These are phyloP conservation scores for Isurus oxyrinchus DNA, from an alignment of 2,113 vertebrate species.

Conservation along the genomic window DNA sequence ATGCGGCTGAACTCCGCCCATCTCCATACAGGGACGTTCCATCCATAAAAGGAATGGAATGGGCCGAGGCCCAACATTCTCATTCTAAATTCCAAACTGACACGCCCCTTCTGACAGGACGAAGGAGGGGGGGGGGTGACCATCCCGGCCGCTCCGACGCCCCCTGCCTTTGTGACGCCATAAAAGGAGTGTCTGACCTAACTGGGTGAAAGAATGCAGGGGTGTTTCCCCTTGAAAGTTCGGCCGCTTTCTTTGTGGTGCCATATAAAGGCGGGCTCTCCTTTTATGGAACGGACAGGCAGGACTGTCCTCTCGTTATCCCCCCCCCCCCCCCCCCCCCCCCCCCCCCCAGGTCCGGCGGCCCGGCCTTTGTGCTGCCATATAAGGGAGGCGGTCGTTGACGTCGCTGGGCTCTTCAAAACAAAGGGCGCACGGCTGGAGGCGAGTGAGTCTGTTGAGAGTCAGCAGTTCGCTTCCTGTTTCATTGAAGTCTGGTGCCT, in stretches of 20 bases:
- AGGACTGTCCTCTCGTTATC: conserved; percentile 38
- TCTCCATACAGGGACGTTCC: background rate
- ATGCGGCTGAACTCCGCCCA: background rate
- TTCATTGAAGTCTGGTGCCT: background rate
- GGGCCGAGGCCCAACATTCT: background rate
- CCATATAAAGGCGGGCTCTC: conserved; percentile 37
- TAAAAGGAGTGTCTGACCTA: conserved; percentile 1
- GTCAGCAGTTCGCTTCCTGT: background rate
- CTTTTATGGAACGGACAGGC: conserved; percentile 42
- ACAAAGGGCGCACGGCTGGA: conserved; percentile 20
- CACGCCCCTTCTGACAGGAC: background rate
- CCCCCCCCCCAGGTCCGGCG: background rate
- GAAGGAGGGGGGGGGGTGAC: background rate
- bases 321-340: conserved; percentile 37
- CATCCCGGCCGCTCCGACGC: too few species aligned
- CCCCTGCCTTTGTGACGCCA: background rate
- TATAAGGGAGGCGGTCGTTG: conserved; percentile 43
- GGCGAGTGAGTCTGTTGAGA: background rate
- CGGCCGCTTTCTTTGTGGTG: conserved; percentile 42
- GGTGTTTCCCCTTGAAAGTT: background rate
- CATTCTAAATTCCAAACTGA: background rate
- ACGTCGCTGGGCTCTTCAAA: conserved; percentile 2
- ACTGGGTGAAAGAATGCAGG: background rate
- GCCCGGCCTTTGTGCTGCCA: conserved; percentile 58
- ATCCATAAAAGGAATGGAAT: background rate